phyloP scores from a whole-genome alignment of 2,888 invertebrate species.

The Apamea crenata region DNA sequence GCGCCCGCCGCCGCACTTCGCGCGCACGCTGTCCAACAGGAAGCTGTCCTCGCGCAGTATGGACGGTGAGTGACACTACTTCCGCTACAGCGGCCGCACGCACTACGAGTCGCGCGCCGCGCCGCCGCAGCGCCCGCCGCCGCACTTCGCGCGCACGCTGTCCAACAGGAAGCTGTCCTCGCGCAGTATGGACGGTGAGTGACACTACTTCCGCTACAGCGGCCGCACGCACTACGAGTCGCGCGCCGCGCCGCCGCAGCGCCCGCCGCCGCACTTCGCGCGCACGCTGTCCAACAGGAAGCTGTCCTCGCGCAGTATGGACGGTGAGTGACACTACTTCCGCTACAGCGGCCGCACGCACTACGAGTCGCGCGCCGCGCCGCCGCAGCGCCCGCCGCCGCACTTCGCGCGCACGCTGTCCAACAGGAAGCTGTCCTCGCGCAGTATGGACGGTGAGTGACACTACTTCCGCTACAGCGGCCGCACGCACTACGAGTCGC shows the following conservation, averaged over 20 bases:
- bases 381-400: constrained; percentile 92
- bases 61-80: constrained; percentile 91
- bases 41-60: constrained; percentile 96
- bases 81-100: too few species aligned
- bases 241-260: constrained; percentile 60
- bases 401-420: constrained; percentile 96
- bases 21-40: constrained; percentile 95
- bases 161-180: constrained; percentile 95
- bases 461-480: constrained; percentile 96
- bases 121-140: constrained; percentile 92
- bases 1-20: constrained; percentile 96
- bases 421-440: constrained; percentile 94
- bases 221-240: too few species aligned
- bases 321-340: constrained; percentile 89
- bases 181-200: constrained; percentile 96
- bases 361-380: too few species aligned
- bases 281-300: constrained; percentile 95
- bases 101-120: too few species aligned
- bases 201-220: too few species aligned
- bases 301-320: constrained; percentile 96
- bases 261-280: constrained; percentile 96
- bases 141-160: constrained; percentile 96
- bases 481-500: constrained; percentile 98
- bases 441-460: constrained; percentile 95
- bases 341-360: too few species aligned